These are phyloP conservation scores for Sinocyclocheilus grahami DNA, from an alignment of 2,113 vertebrate species.

Conservation along the genomic window DNA sequence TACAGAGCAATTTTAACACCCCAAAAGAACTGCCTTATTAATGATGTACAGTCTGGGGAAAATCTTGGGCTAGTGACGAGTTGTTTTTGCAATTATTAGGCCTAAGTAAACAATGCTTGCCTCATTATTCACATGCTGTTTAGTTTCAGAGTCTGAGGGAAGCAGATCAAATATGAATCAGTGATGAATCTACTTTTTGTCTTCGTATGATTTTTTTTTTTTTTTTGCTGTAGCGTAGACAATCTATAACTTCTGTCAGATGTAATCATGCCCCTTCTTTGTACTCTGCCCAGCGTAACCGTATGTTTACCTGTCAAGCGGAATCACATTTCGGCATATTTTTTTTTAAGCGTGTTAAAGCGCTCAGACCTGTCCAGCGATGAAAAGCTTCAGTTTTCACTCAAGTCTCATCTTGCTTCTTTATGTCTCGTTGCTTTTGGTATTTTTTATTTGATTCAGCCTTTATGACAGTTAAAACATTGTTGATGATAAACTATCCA, in stretches of 20 bases:
- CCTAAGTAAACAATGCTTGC: not conserved
- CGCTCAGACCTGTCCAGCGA: not conserved
- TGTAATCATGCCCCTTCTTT: not conserved
- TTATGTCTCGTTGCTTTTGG: not conserved
- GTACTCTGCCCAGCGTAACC: no score
- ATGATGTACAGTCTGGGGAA: not conserved
- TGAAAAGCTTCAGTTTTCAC: not conserved
- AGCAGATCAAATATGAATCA: not conserved
- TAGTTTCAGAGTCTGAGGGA: no score
- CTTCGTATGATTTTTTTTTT: not conserved
- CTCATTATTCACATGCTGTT: not conserved
- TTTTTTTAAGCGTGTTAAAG: not conserved
- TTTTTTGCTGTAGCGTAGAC: no score
- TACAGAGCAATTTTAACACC: not conserved
- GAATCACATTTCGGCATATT: not conserved
- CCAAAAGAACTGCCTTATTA: not conserved
- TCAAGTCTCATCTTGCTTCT: no score
- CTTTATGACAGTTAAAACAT: not conserved
- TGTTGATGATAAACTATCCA: no score
- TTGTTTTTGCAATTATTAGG: not conserved
- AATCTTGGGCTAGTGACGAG: not conserved
- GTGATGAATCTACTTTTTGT: not conserved
- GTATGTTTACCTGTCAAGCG: not conserved
- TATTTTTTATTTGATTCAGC: not conserved
- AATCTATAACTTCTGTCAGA: not conserved